These are phyloP conservation scores for Etheostoma perlongum DNA, from an alignment of 2,797 vertebrate species.

Conservation along the genomic window DNA sequence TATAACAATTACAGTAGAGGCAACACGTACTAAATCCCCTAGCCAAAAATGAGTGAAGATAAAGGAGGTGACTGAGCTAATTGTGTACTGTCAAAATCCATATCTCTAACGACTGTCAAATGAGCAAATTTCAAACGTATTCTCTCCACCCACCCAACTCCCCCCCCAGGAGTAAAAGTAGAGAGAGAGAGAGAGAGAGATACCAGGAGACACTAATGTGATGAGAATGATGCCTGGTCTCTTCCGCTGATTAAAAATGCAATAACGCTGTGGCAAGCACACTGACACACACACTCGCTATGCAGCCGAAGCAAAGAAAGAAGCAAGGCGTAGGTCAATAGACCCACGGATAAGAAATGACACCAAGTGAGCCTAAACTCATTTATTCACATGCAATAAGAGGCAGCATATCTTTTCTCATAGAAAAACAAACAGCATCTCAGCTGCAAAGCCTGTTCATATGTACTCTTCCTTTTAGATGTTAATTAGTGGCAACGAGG, in stretches of 20 bases:
- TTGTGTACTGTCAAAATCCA: slow-evolving; percentile 79
- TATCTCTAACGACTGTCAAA: slow-evolving; percentile 78
- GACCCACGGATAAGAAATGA: slow-evolving; percentile 46
- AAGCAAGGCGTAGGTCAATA: slow-evolving; percentile 20
- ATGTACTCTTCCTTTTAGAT: slow-evolving; percentile 38
- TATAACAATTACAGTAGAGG: slow-evolving; percentile 45
- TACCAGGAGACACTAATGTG: slow-evolving; percentile 82
- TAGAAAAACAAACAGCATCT: slow-evolving; percentile 29
- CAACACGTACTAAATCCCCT: slow-evolving; percentile 55
- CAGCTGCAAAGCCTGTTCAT: slow-evolving; percentile 1
- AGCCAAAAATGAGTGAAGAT: slow-evolving; percentile 71
- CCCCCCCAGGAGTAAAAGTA: slow-evolving; percentile 45
- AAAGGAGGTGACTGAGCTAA: slow-evolving; percentile 81
- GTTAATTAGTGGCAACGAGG: slow-evolving; percentile 55
- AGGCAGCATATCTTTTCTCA: slow-evolving; percentile 12
- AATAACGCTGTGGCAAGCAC: slow-evolving; percentile 62
- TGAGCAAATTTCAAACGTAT: slow-evolving; percentile 77
- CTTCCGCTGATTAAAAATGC: slow-evolving; percentile 81
- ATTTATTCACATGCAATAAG: slow-evolving; percentile 38
- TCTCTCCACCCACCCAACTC: slow-evolving; percentile 65
- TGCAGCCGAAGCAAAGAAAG: slow-evolving; percentile 24
- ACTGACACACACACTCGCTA: slow-evolving; percentile 6
- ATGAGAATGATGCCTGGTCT: slow-evolving; percentile 80
- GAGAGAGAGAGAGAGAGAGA: slow-evolving; percentile 31
- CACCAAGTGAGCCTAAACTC: slow-evolving; percentile 42